A percentile compares a stretch with the other conserved stretches of the same genome.
phyloP scores from a whole-genome alignment of 2,113 vertebrate species.

The human region DNA sequence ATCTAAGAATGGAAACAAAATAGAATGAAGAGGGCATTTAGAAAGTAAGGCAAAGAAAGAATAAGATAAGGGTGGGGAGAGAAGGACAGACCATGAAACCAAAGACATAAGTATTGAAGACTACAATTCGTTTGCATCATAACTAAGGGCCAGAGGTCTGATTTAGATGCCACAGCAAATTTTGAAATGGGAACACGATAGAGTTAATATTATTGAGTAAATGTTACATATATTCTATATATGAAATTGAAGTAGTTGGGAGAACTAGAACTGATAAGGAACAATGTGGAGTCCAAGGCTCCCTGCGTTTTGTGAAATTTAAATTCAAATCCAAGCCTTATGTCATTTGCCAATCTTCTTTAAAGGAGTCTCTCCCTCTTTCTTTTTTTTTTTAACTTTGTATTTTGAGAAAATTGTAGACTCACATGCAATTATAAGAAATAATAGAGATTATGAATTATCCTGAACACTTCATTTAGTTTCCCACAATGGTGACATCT shows the following conservation, averaged over 20 bases:
- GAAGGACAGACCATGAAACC: background rate
- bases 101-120: too few relatives aligned
- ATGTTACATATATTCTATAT: too few relatives aligned
- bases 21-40: background rate
- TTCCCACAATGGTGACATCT: accelerated
- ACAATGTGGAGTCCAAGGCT: background rate
- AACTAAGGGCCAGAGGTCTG: background rate
- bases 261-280: background rate
- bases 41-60: background rate
- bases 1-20: background rate
- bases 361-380: background rate
- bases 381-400: background rate
- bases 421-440: background rate
- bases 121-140: background rate
- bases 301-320: too few relatives aligned
- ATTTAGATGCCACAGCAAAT: background rate
- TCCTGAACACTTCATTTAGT: accelerated
- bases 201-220: background rate
- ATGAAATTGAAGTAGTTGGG: background rate
- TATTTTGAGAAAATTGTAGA: background rate
- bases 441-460: background rate
- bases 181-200: background rate
- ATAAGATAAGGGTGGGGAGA: background rate
- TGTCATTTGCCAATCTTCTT: too few relatives aligned
- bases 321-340: background rate